These are phyloP conservation scores for Chrysaora quinquecirrha DNA, from an alignment of 30 jellyfish, hydroid and myxozoan genomes.

Conservation along the genomic window DNA sequence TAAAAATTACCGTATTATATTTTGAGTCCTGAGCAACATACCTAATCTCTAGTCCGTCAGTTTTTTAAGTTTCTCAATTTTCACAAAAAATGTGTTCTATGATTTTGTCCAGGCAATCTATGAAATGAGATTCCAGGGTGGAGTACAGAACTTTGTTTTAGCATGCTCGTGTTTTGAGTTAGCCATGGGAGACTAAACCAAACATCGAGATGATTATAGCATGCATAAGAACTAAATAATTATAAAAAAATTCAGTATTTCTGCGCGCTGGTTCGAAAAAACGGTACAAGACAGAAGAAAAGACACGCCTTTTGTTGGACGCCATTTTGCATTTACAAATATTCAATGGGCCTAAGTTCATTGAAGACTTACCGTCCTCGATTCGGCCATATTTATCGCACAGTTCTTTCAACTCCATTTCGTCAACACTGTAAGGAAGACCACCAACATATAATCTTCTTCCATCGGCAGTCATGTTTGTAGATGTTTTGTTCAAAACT, in stretches of 20 bases:
- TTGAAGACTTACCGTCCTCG: slow-evolving; percentile 57
- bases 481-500: background rate
- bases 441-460: slow-evolving; percentile 77
- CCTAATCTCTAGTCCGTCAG: too few species aligned
- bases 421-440: slow-evolving; percentile 71
- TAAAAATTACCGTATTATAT: too few species aligned
- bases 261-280: background rate
- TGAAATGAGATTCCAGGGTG: slow-evolving; percentile 42
- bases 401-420: slow-evolving; percentile 60
- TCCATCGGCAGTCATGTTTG: slow-evolving; percentile 74
- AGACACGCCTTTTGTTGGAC: too few species aligned
- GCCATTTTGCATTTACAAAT: too few species aligned
- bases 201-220: slow-evolving; percentile 10
- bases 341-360: background rate
- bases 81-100: slow-evolving; percentile 29
- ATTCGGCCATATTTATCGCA: slow-evolving; percentile 75
- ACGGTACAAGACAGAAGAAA: too few species aligned
- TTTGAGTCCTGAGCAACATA: too few species aligned
- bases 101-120: slow-evolving; percentile 42
- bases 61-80: too few species aligned
- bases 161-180: slow-evolving; percentile 23
- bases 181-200: too few species aligned
- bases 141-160: slow-evolving; percentile 43
- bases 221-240: background rate
- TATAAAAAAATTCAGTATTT: background rate